Evolutionary conservation across 2,888 invertebrate species (phyloP), one percentile per base, ranked within the genome.

Genomic region (Toxonevra muliebris): DNA sequence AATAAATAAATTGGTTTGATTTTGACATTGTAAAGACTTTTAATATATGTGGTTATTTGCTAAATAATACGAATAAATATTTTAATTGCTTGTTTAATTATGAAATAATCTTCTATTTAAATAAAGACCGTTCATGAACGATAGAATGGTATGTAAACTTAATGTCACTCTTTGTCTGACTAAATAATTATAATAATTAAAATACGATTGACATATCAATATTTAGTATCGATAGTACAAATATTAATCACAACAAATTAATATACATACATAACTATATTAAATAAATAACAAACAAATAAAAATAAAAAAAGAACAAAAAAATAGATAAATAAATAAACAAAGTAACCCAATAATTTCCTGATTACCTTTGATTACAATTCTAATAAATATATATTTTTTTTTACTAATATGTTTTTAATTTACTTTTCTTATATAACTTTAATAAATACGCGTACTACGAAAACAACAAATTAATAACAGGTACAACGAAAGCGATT

Each of bases 381-480:
- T 30, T 30, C 30, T 30, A 30, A 30, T 30, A 30, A 30, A 30
- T 30, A 30, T 30, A n/a, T n/a, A n/a, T 30, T 7, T 30, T 30
- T 30, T 30, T 30, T 30, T 30, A 30, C 30, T 30, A 30, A 30
- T 30, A 30, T 30, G 30, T 30, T 30, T 30, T 30, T 78, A 78
- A 78, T 79, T 78, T 78, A 80, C 77, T 78, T 78, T 78, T 78
- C 79, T 80, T 78, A 78, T 80, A 77, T 48, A 20, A 19, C 45
- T 17, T 11, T 15, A 12, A 40, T 13, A 12, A 40, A 69, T 72
- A 65, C 59, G 72, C 69, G 68, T 73, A 58, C 62, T 41, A 55
- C 54, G 75, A 74, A 69, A 73, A 73, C 69, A 74, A 69, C 57
- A 65, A 65, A 61, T 61, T 61, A 73, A 68, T 73, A 75, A 75